A percentile compares a stretch with the other conserved stretches of the same genome.
Evolutionary conservation across 2,797 vertebrate species (phyloP).

Genomic region (Lophotriccus pileatus): DNA sequence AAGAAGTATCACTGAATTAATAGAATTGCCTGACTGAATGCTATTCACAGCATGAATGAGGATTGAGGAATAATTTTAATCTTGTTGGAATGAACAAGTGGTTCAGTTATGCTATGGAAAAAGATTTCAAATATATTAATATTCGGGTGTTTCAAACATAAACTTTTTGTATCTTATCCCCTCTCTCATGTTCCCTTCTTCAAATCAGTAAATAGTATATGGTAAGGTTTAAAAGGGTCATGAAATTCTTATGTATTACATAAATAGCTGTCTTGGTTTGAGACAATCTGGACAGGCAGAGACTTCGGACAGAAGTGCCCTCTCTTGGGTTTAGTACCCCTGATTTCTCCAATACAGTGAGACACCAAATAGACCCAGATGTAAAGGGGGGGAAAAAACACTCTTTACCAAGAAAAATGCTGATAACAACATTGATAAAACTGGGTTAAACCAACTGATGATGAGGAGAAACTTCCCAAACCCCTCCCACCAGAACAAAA

Average conservation of each 20-base stretch:
- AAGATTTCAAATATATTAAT: not conserved
- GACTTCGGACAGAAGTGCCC: not conserved
- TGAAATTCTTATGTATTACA: not conserved
- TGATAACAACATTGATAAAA: not conserved
- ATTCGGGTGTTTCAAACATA: not conserved
- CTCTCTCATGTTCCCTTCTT: not conserved
- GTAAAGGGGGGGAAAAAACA: not conserved
- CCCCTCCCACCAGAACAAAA: too few relatives aligned
- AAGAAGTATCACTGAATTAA: conserved; percentile 36
- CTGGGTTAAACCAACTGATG: not conserved
- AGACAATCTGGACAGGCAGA: not conserved
- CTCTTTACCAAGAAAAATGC: not conserved
- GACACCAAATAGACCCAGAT: not conserved
- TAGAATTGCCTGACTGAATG: not conserved
- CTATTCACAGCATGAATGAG: not conserved
- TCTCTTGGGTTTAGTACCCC: not conserved
- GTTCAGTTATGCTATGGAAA: not conserved
- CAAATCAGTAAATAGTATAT: not conserved
- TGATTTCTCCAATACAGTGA: not conserved
- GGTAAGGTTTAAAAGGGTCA: not conserved
- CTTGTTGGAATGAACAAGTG: not conserved
- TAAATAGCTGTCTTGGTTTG: not conserved
- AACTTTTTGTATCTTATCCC: not conserved
- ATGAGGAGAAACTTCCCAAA: not conserved
- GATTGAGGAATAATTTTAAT: not conserved